Evolutionary conservation across 2,113 vertebrate genomes (phyloP).

Genomic region (Coreoperca whiteheadi): DNA sequence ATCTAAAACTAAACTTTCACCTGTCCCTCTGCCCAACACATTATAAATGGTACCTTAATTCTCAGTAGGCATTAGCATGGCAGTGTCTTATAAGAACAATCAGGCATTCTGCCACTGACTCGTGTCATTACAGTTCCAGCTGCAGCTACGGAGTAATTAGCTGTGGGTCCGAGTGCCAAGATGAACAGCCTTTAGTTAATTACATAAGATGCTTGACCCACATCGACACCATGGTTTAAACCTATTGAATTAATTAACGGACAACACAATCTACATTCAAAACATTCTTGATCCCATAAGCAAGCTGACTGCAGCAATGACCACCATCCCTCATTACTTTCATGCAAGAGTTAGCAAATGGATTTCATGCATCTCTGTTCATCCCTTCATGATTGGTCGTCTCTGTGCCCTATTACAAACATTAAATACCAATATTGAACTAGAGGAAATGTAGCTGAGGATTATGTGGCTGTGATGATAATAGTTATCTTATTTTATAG

Average conservation of each 20-base stretch:
- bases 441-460: not conserved
- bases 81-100: conserved; percentile 33
- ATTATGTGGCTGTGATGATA: not conserved
- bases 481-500: conserved; percentile 6
- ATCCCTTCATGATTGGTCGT: not conserved
- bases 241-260: conserved; percentile 51
- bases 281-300: conserved; percentile 31
- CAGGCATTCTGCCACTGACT: conserved; percentile 30
- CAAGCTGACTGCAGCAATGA: conserved; percentile 5
- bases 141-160: conserved; percentile 57
- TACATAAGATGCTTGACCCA: conserved; percentile 57
- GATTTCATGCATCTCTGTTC: conserved; percentile 38
- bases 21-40: not conserved
- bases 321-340: conserved; percentile 26
- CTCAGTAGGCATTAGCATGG: not conserved
- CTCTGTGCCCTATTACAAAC: conserved; percentile 15
- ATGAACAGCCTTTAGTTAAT: conserved; percentile 65
- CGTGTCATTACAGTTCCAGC: conserved; percentile 39
- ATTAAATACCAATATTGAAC: conserved; percentile 34
- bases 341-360: conserved; percentile 49
- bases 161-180: conserved; percentile 41
- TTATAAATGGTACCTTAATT: conserved; percentile 12
- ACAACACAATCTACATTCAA: conserved; percentile 46
- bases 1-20: conserved; percentile 31
- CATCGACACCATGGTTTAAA: conserved; percentile 44